Conservation (phyloP, 2,888 invertebrate species). For the Ornithoptera alexandrae region DNA sequence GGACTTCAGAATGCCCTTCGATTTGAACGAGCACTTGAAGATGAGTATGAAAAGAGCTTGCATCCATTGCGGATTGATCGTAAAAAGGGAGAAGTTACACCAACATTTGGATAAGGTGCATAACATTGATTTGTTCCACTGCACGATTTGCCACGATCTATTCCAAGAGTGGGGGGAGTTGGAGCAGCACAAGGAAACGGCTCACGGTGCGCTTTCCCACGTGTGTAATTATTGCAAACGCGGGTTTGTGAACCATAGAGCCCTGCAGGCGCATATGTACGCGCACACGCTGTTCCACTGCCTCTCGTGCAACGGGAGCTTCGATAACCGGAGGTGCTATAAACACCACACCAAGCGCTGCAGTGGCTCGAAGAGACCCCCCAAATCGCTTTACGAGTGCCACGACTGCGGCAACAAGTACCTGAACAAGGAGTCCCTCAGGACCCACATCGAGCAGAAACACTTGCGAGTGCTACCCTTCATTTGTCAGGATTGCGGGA, state of each 20-base stretch:
- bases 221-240: constrained; percentile 53
- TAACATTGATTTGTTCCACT: constrained; percentile 37
- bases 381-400: constrained; percentile 46
- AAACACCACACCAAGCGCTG: constrained; percentile 55
- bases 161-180: constrained; percentile 41
- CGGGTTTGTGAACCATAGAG: constrained; percentile 52
- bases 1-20: constrained; percentile 41
- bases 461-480: constrained; percentile 61
- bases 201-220: constrained; percentile 40
- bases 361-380: constrained; percentile 25
- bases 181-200: constrained; percentile 39
- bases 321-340: constrained; percentile 60
- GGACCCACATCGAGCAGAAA: constrained; percentile 64
- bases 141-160: constrained; percentile 49
- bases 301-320: constrained; percentile 48
- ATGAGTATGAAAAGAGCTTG: constrained; percentile 52
- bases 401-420: constrained; percentile 59
- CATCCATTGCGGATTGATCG: constrained; percentile 44
- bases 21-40: constrained; percentile 55
- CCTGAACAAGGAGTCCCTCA: constrained; percentile 59
- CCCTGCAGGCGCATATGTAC: constrained; percentile 54
- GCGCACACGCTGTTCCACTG: constrained; percentile 60
- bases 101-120: constrained; percentile 50
- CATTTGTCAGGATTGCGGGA: constrained; percentile 60
- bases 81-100: constrained; percentile 46